A percentile compares a stretch with the other conserved stretches of the same genome.
Conservation (phyloP, 2,113 vertebrate genomes). For the human region DNA sequence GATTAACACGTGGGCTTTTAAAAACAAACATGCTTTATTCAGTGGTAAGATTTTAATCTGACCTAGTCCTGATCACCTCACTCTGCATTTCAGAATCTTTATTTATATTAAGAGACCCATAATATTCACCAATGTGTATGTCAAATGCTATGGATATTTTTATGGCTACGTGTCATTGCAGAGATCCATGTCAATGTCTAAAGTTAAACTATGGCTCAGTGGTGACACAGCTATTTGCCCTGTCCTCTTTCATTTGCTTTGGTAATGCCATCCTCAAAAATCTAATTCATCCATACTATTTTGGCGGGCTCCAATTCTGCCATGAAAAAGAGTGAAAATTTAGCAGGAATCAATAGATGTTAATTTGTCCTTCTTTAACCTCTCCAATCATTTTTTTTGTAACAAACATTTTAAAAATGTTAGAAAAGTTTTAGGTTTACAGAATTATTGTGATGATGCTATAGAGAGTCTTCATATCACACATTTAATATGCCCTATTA, state of each 20-base stretch:
- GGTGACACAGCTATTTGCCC: background rate
- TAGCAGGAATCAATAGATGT: background rate
- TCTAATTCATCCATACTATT: background rate
- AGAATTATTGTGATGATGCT: background rate
- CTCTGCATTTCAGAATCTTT: background rate
- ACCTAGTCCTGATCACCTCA: background rate
- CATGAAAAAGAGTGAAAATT: background rate
- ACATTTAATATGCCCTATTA: background rate
- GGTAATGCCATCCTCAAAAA: background rate
- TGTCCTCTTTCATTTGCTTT: background rate
- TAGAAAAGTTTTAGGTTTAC: background rate
- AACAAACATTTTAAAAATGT: background rate
- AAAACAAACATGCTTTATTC: background rate
- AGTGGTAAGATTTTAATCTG: background rate
- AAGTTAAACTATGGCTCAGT: background rate
- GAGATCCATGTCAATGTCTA: background rate
- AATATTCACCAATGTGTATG: background rate
- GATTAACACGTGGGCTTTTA: background rate
- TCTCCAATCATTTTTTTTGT: background rate
- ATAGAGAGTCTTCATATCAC: background rate
- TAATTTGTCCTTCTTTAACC: background rate
- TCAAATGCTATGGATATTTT: background rate
- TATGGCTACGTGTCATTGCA: background rate
- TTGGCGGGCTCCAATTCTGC: background rate
- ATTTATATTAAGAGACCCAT: background rate